Conservation (phyloP, 2,888 invertebrate species). For the Anodontia alba region DNA sequence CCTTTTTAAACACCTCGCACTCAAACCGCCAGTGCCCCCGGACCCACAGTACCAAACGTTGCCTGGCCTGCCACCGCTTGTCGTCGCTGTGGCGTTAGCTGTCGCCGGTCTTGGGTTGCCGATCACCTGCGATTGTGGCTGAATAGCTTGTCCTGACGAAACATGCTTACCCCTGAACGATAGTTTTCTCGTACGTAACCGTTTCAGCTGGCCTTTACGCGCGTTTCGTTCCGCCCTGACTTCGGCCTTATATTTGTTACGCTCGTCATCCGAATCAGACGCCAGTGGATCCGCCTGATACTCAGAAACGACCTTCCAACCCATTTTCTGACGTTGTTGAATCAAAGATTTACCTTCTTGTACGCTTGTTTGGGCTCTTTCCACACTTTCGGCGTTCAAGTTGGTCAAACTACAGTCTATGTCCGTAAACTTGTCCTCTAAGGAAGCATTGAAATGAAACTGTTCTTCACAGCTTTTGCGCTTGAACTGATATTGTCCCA, state of each 20-base stretch:
- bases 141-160: not conserved
- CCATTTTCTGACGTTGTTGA: not conserved
- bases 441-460: not conserved
- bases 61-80: not conserved
- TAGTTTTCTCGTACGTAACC: not conserved
- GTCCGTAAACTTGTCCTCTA: conserved; percentile 3
- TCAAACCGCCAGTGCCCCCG: not conserved
- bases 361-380: not conserved
- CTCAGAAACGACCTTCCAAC: not conserved
- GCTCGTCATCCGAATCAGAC: conserved; percentile 1
- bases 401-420: conserved; percentile 6
- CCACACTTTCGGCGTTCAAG: conserved; percentile 1
- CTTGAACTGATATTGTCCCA: conserved; percentile 11
- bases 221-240: not conserved
- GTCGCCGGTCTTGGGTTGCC: not conserved
- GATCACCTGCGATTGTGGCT: not conserved
- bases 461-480: conserved; percentile 13
- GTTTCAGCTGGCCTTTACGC: not conserved
- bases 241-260: not conserved
- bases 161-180: not conserved
- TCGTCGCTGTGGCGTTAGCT: not conserved
- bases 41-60: not conserved
- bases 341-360: not conserved
- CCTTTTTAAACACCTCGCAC: conserved; percentile 1
- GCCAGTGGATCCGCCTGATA: not conserved